A percentile compares a stretch with the other conserved stretches of the same genome.
Conservation (phyloP, 2,888 invertebrate species). For the Spodoptera picta region DNA sequence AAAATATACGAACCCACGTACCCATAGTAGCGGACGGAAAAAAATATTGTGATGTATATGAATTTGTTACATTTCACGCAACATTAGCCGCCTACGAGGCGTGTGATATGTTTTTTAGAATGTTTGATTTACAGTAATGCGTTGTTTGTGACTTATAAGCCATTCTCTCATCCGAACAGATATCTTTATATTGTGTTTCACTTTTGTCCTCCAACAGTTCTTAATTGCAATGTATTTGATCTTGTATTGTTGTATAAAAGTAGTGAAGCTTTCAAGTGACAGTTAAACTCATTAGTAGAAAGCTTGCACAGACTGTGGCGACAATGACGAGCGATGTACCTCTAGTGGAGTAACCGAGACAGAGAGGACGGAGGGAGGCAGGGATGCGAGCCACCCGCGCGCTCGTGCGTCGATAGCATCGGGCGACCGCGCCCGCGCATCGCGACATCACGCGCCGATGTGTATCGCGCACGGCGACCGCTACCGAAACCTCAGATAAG, state of each 20-base stretch:
- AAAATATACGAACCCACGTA: conserved; percentile 71
- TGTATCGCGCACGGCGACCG: conserved; percentile 69
- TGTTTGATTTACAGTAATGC: conserved; percentile 36
- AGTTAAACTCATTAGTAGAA: conserved; percentile 11
- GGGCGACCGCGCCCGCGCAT: conserved; percentile 68
- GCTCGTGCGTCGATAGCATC: conserved; percentile 80
- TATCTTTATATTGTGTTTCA: conserved; percentile 4
- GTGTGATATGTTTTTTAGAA: conserved; percentile 39
- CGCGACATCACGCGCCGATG: conserved; percentile 82
- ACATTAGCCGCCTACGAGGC: conserved; percentile 65
- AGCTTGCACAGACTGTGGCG: conserved; percentile 9
- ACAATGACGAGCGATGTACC: conserved; percentile 47
- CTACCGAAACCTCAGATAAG: conserved; percentile 71
- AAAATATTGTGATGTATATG: conserved; percentile 63
- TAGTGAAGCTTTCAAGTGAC: neutral
- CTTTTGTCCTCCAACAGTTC: neutral
- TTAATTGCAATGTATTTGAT: no score
- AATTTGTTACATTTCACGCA: conserved; percentile 80
- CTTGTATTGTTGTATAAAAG: no score
- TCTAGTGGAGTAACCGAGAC: conserved; percentile 31
- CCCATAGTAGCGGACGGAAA: conserved; percentile 58
- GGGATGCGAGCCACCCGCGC: conserved; percentile 57
- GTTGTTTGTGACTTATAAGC: conserved; percentile 19
- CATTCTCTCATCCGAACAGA: conserved; percentile 6
- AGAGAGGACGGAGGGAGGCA: conserved; percentile 29